phyloP scores from a whole-genome alignment of 2,888 invertebrate species.

The Cotesia congregata region DNA sequence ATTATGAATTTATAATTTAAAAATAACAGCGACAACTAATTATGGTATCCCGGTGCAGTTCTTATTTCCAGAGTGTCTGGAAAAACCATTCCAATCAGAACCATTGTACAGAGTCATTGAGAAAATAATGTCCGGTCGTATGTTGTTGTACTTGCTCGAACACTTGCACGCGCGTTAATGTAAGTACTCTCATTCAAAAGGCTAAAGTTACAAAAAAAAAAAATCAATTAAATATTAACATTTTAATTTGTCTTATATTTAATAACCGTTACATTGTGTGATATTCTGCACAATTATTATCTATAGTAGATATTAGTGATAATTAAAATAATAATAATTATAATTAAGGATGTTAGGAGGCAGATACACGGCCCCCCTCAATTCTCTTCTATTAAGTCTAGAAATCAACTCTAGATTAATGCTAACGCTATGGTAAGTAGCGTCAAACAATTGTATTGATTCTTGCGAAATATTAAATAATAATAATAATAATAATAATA shows the following conservation, averaged over 20 bases:
- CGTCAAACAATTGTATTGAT: conserved; percentile 33
- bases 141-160: conserved; percentile 64
- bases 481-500: background rate
- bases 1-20: conserved; percentile 8
- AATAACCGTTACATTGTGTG: background rate
- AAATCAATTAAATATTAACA: background rate
- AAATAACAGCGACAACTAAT: conserved; percentile 47
- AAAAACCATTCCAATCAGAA: conserved; percentile 70
- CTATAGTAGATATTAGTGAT: conserved; percentile 6
- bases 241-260: background rate
- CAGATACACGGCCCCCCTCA: conserved; percentile 27
- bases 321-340: conserved; percentile 9
- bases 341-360: conserved; percentile 29
- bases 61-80: conserved; percentile 71
- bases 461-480: conserved; percentile 19
- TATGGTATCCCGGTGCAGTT: conserved; percentile 58
- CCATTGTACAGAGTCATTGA: conserved; percentile 69
- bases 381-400: conserved; percentile 32
- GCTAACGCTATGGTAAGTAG: conserved; percentile 53
- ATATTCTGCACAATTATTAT: background rate
- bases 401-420: conserved; percentile 32
- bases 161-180: conserved; percentile 68
- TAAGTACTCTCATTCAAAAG: conserved; percentile 63
- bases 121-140: conserved; percentile 68
- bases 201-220: conserved; percentile 48